Conservation (phyloP, 2,888 invertebrate genomes). For the Chrysomela aeneicollis region DNA sequence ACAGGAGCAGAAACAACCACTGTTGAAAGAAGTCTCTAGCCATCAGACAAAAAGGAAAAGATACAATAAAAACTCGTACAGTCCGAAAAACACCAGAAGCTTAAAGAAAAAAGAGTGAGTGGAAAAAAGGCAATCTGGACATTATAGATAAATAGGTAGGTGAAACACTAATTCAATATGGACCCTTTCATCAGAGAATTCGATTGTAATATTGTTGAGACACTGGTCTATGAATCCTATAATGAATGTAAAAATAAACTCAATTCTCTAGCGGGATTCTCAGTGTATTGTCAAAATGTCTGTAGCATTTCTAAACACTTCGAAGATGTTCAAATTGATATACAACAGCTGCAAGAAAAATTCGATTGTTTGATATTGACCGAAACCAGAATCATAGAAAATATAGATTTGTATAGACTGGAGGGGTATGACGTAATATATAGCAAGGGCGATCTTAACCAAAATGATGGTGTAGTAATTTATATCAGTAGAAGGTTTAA, state of each 20-base stretch:
- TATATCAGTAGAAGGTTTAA: no score
- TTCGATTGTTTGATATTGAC: neutral
- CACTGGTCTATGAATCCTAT: neutral
- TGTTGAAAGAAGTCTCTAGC: no score
- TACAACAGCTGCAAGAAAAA: neutral
- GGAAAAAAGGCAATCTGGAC: neutral
- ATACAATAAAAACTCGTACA: neutral
- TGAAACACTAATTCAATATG: neutral
- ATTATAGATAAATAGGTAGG: neutral
- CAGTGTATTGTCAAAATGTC: neutral
- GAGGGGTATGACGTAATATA: no score
- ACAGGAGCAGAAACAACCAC: no score
- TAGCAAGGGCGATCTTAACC: no score
- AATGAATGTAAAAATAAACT: neutral
- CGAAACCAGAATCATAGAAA: no score
- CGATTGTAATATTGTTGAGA: neutral
- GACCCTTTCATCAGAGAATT: neutral
- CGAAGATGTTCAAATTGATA: neutral
- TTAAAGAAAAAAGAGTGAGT: neutral
- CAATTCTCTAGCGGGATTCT: neutral
- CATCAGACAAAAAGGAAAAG: no score
- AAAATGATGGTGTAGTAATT: no score
- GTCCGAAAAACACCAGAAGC: neutral
- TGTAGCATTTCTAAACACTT: neutral
- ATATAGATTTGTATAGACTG: no score